phyloP scores from a whole-genome alignment of 1,140 invertebrate genomes.

The Sitophilus oryzae region DNA sequence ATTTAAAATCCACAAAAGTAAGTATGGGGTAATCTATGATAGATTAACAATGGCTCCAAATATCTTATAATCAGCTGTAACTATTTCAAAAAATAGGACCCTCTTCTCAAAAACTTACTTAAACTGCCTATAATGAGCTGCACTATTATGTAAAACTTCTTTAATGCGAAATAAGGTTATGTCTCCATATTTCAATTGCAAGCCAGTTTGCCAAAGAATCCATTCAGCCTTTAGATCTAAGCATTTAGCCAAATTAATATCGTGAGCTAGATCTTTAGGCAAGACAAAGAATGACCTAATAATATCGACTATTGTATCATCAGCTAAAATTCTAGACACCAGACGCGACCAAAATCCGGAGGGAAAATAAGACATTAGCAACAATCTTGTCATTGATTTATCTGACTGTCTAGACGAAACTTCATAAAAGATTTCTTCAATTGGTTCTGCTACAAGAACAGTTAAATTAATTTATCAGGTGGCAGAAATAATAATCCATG shows the following conservation, averaged over 20 bases:
- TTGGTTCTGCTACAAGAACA: slow-evolving; percentile 6
- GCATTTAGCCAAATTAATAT: slow-evolving; percentile 56
- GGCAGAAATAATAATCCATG: not conserved
- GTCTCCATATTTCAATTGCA: slow-evolving; percentile 78
- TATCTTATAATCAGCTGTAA: no score
- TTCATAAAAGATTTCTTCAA: slow-evolving; percentile 37
- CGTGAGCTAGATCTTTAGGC: slow-evolving; percentile 59
- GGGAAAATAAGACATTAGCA: slow-evolving; percentile 94
- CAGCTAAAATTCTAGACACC: slow-evolving; percentile 85
- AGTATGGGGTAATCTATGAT: no score
- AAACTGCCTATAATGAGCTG: slow-evolving; percentile 39
- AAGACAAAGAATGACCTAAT: slow-evolving; percentile 62
- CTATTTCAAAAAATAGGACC: no score
- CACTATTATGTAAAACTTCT: slow-evolving; percentile 57
- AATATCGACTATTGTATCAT: slow-evolving; percentile 81
- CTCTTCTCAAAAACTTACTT: slow-evolving; percentile 40
- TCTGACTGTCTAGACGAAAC: slow-evolving; percentile 31
- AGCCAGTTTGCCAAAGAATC: slow-evolving; percentile 93
- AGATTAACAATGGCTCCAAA: no score
- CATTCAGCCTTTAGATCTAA: slow-evolving; percentile 76
- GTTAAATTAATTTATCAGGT: not conserved
- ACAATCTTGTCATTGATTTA: slow-evolving; percentile 58
- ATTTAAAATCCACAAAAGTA: no score
- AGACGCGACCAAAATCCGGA: slow-evolving; percentile 96
- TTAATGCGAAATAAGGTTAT: slow-evolving; percentile 76